Evolutionary conservation across 1,140 invertebrate species (phyloP), one percentile per base, ranked within the genome.

Genomic region (Penaeus chinensis): DNA sequence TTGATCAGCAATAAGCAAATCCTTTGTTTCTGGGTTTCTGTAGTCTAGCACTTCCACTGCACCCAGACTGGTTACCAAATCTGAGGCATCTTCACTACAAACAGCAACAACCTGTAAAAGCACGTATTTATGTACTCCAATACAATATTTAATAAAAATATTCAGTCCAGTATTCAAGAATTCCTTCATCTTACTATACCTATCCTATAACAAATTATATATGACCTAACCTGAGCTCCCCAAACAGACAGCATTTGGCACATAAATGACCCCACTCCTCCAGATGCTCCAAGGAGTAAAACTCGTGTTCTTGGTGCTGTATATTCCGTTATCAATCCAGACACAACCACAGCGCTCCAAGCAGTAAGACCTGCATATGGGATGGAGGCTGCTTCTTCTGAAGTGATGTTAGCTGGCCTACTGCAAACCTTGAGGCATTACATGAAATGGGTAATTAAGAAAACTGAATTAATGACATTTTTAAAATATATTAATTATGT

Each of bases 201-300:
- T 19, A 65, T 62, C 11, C 16, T 18, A 54, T 7, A 22, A 10
- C 24, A 24, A 20, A 81, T 47, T 18, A n/a, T 63, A 0, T 19
- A 61, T 65, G 63, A 63, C 60, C 91, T 91, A 92, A 95, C 94
- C 90, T 94, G 91, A 88, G 94, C 93, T 63, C 95, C 94, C 94
- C 96, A 97, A 3, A 95, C 93, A 92, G 96, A 96, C 42, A 97
- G 93, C 69, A 98, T 92, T 93, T 98, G 97, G 90, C 98, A 94
- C 54, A 96, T 95, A 90, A 96, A 92, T 11, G 95, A 95, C 54
- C 98, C 98, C 10, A 99, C 96, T 32, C 97, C 97, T 19, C 98
- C 98, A 79, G 97, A 95, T 19, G 96, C 97, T 71, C 97, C 98
- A 77, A 98, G 92, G 20, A 99, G 94, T 24, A 99, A 71, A 20